Conservation (phyloP, 2,888 invertebrate genomes). For the Ptilodon capucinus region DNA sequence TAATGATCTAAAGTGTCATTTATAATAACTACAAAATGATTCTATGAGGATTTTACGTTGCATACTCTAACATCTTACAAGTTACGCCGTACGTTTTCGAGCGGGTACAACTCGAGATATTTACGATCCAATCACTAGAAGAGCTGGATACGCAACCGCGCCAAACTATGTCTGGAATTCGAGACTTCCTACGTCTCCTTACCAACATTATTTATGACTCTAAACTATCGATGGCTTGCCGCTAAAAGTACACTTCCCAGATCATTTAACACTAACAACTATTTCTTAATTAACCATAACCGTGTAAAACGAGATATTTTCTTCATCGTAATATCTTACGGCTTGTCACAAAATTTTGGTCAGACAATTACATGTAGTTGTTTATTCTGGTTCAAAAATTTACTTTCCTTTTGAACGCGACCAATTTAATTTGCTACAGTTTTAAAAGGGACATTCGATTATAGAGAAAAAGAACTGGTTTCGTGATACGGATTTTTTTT, state of each 20-base stretch:
- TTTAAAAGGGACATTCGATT: conserved; percentile 55
- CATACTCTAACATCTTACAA: conserved; percentile 1
- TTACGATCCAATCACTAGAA: conserved; percentile 46
- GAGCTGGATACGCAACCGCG: conserved; percentile 30
- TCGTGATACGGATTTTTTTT: conserved; percentile 57
- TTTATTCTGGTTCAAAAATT: conserved; percentile 39
- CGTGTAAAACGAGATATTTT: neutral
- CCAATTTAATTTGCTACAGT: conserved; percentile 56
- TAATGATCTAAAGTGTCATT: too few species aligned
- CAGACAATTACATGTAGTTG: conserved; percentile 24
- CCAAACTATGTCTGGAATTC: conserved; percentile 40
- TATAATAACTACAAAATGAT: too few species aligned
- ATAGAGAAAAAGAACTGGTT: conserved; percentile 53
- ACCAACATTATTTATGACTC: conserved; percentile 21
- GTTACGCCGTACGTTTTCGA: conserved; percentile 9
- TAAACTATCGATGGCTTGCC: conserved; percentile 11
- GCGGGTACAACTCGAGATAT: conserved; percentile 35
- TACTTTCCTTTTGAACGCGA: conserved; percentile 42
- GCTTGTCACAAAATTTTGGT: conserved; percentile 1
- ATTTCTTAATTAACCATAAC: neutral
- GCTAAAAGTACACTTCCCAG: conserved; percentile 6
- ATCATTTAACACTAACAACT: neutral
- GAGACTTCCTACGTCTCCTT: conserved; percentile 32
- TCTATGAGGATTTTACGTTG: too few species aligned
- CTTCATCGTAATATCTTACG: neutral